phyloP scores from a whole-genome alignment of 1,140 invertebrate species.

The Globodera ellingtonae region DNA sequence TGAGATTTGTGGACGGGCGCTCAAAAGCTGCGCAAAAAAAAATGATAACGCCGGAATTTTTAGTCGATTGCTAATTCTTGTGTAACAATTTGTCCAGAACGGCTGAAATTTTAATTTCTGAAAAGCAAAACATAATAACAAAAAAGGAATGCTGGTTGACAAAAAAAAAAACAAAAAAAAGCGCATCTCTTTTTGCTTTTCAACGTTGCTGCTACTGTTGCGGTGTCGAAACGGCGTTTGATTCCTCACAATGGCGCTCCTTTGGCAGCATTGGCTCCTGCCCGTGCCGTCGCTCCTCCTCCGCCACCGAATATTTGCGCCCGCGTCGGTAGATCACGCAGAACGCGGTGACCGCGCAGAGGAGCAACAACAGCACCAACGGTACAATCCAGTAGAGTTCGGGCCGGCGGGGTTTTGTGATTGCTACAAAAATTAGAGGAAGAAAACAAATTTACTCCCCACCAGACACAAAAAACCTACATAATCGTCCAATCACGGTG shows the following conservation, averaged over 20 bases:
- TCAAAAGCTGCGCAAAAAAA: too few relatives aligned
- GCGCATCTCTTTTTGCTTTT: neutral
- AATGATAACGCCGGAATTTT: too few relatives aligned
- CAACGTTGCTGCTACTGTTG: neutral
- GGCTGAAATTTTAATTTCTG: too few relatives aligned
- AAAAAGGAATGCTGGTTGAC: neutral
- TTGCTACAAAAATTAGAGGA: neutral
- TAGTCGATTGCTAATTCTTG: too few relatives aligned
- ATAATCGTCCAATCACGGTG: too few relatives aligned
- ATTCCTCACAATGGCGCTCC: constrained; percentile 84
- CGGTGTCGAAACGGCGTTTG: neutral
- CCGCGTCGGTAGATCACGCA: constrained; percentile 87
- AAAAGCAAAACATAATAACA: neutral
- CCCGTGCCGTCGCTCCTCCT: constrained; percentile 87
- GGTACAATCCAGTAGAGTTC: constrained; percentile 92
- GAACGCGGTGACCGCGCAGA: constrained; percentile 89
- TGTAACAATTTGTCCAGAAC: too few relatives aligned
- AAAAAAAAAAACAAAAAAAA: neutral
- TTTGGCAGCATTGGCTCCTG: constrained; percentile 78
- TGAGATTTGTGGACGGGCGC: too few relatives aligned
- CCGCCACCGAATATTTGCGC: constrained; percentile 77
- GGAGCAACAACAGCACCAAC: constrained; percentile 86
- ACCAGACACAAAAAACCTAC: too few relatives aligned
- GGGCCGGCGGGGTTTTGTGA: constrained; percentile 71
- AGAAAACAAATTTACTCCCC: too few relatives aligned